A percentile compares a stretch with the other conserved stretches of the same genome.
These are phyloP conservation scores for Drosophila watanabei DNA, from an alignment of 1,140 invertebrate species.

Conservation along the genomic window DNA sequence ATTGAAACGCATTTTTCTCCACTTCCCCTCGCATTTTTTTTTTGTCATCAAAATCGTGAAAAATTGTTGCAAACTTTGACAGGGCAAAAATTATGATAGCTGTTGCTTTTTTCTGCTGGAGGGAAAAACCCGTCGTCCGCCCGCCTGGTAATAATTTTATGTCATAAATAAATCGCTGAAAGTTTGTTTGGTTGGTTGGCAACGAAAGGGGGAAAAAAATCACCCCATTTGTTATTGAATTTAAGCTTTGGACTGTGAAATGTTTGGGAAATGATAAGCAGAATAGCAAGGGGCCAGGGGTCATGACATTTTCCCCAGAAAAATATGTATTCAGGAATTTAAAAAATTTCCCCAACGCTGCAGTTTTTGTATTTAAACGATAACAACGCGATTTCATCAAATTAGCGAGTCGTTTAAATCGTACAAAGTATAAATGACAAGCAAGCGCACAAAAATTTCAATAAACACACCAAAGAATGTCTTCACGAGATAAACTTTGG, in stretches of 20 bases:
- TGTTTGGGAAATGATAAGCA: conserved; percentile 35
- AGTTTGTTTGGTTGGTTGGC: conserved; percentile 18
- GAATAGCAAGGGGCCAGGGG: background rate
- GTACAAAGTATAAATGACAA: conserved; percentile 34
- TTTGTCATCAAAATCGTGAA: conserved; percentile 74
- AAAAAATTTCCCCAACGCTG: background rate
- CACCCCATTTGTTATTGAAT: conserved; percentile 48
- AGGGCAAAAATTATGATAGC: conserved; percentile 74
- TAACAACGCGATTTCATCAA: conserved; percentile 31
- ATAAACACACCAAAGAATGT: conserved; percentile 32
- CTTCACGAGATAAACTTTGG: conserved; percentile 7
- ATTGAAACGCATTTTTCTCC: conserved; percentile 66
- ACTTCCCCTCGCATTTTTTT: conserved; percentile 16
- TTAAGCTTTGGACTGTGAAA: conserved; percentile 49
- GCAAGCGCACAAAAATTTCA: conserved; percentile 19
- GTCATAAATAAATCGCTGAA: conserved; percentile 71
- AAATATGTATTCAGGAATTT: conserved; percentile 8
- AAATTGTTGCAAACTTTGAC: conserved; percentile 81
- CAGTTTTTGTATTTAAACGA: conserved; percentile 9
- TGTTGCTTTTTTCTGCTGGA: conserved; percentile 36
- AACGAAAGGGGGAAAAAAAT: conserved; percentile 25
- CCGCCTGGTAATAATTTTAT: conserved; percentile 66
- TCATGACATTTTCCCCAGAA: conserved; percentile 1
- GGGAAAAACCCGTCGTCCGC: conserved; percentile 11
- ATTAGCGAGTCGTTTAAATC: conserved; percentile 31